These are phyloP conservation scores for Patella vulgata DNA, from an alignment of 1,140 invertebrate species.

Conservation along the genomic window DNA sequence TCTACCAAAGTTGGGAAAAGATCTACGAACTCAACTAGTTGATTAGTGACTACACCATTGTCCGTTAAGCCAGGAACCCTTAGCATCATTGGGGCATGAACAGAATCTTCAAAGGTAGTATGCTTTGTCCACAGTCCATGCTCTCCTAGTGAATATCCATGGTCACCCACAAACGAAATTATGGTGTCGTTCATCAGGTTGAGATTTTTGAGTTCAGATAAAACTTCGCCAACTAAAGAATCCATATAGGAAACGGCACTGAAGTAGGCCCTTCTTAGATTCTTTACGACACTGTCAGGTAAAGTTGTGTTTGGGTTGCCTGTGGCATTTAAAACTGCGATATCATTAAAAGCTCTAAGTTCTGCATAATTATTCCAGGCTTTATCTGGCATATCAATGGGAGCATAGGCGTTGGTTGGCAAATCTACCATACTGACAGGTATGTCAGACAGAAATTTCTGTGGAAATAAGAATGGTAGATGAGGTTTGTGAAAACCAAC, in stretches of 20 bases:
- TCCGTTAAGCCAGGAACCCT: constrained; percentile 30
- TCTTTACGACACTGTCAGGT: constrained; percentile 5
- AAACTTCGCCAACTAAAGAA: constrained; percentile 30
- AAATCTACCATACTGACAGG: constrained; percentile 14
- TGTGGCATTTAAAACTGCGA: constrained; percentile 8
- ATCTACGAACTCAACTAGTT: constrained; percentile 81
- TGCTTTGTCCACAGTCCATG: constrained; percentile 39
- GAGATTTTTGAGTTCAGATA: constrained; percentile 25
- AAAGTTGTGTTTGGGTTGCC: constrained; percentile 17
- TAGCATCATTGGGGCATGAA: constrained; percentile 39
- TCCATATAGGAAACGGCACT: constrained; percentile 34
- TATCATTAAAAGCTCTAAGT: constrained; percentile 12
- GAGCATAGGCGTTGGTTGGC: constrained; percentile 31
- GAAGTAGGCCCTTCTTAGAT: constrained; percentile 34
- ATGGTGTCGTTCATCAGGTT: constrained; percentile 37
- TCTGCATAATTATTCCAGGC: constrained; percentile 29
- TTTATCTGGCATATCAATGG: constrained; percentile 30
- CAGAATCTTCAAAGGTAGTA: constrained; percentile 43
- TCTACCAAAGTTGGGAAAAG: constrained; percentile 86
- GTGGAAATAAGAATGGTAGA: constrained; percentile 85
- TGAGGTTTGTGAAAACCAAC: constrained; percentile 89
- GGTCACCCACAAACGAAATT: constrained; percentile 38
- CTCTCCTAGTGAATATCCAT: constrained; percentile 75
- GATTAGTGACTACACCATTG: constrained; percentile 32
- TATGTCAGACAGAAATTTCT: constrained; percentile 75